Evolutionary conservation across 53 echinoderm and acorn worm species (phyloP).

Genomic region (Arbacia lixula): DNA sequence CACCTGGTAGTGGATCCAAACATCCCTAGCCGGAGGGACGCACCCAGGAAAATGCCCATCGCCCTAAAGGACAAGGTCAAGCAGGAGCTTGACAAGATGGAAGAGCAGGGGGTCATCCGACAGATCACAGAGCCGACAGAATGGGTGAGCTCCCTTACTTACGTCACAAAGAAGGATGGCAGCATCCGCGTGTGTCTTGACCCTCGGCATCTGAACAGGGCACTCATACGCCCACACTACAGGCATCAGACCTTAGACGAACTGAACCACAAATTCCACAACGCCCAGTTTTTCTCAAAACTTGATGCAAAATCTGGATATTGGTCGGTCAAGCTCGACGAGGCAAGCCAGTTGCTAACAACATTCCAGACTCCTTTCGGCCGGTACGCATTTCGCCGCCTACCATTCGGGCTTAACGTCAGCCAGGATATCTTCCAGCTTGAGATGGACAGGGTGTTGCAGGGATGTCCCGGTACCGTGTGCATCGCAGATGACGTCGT

Average conservation of each 20-base stretch:
- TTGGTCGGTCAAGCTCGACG: slow-evolving; percentile 60
- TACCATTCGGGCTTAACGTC: slow-evolving; percentile 31
- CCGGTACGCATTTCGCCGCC: slow-evolving; percentile 25
- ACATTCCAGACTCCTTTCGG: slow-evolving; percentile 64
- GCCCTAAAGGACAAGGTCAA: slow-evolving; percentile 37
- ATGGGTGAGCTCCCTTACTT: slow-evolving; percentile 62
- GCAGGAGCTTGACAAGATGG: slow-evolving; percentile 48
- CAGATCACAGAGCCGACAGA: slow-evolving; percentile 49
- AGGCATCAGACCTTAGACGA: slow-evolving; percentile 49
- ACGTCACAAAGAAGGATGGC: slow-evolving; percentile 61
- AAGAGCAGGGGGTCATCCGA: slow-evolving; percentile 26
- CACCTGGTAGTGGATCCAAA: slow-evolving; percentile 42
- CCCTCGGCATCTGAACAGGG: slow-evolving; percentile 40
- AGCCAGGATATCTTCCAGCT: slow-evolving; percentile 62
- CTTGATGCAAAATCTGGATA: slow-evolving; percentile 68
- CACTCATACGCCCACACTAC: slow-evolving; percentile 26
- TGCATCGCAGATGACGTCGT: slow-evolving; percentile 64
- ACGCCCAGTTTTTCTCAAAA: slow-evolving; percentile 49
- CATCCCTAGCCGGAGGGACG: slow-evolving; percentile 34
- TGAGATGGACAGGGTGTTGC: slow-evolving; percentile 57
- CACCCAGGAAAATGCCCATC: slow-evolving; percentile 57
- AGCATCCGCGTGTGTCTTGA: slow-evolving; percentile 60
- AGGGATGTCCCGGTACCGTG: slow-evolving; percentile 6
- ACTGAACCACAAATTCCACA: slow-evolving; percentile 54
- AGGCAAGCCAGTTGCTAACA: slow-evolving; percentile 47